Percentiles rank a stretch among this genome's conserved stretches.
phyloP scores from a whole-genome alignment of 2,113 vertebrate species.

The Nothobranchius furzeri region DNA sequence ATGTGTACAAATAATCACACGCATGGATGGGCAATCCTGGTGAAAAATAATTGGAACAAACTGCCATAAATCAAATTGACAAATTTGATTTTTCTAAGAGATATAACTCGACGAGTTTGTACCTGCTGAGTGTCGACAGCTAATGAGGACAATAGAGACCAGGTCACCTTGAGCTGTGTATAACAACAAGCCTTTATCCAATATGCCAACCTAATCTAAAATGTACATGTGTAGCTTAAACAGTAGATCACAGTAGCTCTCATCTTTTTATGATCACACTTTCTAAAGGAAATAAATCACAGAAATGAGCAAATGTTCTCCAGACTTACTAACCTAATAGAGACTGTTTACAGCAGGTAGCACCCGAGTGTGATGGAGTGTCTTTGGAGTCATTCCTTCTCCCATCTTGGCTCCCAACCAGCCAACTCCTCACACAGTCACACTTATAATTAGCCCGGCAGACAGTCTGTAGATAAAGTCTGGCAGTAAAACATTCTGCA shows the following conservation, averaged over 20 bases:
- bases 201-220: slow-evolving; percentile 10
- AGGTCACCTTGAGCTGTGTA: slow-evolving; percentile 62
- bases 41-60: slow-evolving; percentile 15
- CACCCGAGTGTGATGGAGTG: slow-evolving; percentile 25
- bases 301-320: not conserved
- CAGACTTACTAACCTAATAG: slow-evolving; percentile 14
- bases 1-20: not conserved
- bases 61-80: slow-evolving; percentile 39
- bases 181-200: slow-evolving; percentile 15
- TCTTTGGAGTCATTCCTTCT: slow-evolving; percentile 32
- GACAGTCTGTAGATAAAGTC: slow-evolving; percentile 65
- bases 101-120: slow-evolving; percentile 23
- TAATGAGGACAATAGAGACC: slow-evolving; percentile 40
- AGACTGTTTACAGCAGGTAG: not conserved
- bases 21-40: not conserved
- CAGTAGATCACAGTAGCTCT: not conserved
- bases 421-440: slow-evolving; percentile 30
- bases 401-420: slow-evolving; percentile 27
- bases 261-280: not conserved
- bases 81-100: slow-evolving; percentile 31
- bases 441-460: slow-evolving; percentile 55
- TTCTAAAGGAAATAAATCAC: not conserved
- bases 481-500: slow-evolving; percentile 59
- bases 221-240: slow-evolving; percentile 3
- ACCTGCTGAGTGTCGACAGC: slow-evolving; percentile 10